A percentile compares a stretch with the other conserved stretches of the same genome.
These are phyloP conservation scores for Sarcophaga bullata DNA, from an alignment of 1,140 invertebrate species.

Conservation along the genomic window DNA sequence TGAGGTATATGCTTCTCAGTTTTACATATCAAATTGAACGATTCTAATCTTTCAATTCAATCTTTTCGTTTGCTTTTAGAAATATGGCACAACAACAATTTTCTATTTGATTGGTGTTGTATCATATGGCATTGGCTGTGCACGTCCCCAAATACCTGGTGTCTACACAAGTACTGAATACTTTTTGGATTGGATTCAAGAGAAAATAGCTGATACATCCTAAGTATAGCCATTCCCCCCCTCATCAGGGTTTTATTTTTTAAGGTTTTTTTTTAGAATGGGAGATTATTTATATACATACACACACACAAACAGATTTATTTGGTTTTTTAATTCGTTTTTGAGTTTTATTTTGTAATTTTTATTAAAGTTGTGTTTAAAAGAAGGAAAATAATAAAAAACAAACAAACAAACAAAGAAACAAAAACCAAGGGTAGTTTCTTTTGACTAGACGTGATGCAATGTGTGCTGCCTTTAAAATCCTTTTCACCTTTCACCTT, in stretches of 20 bases:
- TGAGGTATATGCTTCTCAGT: conserved; percentile 57
- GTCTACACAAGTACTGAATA: conserved; percentile 77
- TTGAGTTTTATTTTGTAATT: not conserved
- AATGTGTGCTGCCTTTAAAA: not conserved
- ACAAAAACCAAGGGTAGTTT: not conserved
- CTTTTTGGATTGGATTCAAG: conserved; percentile 68
- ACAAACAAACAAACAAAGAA: not conserved
- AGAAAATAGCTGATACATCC: conserved; percentile 48
- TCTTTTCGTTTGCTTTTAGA: conserved; percentile 31
- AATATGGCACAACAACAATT: conserved; percentile 45
- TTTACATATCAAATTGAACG: not conserved
- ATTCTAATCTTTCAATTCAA: not conserved
- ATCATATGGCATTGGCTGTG: conserved; percentile 77
- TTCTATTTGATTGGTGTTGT: conserved; percentile 77
- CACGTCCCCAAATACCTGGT: conserved; percentile 75
- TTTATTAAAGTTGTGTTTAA: no score
- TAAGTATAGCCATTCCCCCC: not conserved
- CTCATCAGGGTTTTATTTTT: not conserved
- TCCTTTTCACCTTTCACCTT: conserved; percentile 3
- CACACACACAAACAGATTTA: not conserved
- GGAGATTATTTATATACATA: conserved; percentile 26
- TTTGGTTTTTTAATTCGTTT: conserved; percentile 12
- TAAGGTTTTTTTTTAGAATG: not conserved
- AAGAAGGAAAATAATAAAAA: not conserved
- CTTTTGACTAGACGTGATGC: not conserved